phyloP scores from a whole-genome alignment of 53 echinoderm and acorn worm genomes.

The Temnopleurus reevesii region DNA sequence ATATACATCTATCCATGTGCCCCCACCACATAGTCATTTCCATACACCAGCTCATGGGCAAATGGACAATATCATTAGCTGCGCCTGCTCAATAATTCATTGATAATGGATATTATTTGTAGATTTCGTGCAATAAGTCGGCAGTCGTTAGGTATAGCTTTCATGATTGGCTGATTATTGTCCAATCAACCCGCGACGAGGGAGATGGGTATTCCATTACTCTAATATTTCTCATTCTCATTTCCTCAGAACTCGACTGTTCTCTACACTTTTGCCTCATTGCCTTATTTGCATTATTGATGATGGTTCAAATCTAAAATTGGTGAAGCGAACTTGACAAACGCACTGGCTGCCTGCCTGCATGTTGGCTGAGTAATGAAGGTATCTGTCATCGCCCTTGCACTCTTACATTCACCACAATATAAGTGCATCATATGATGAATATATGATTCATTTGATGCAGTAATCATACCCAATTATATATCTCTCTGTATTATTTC shows the following conservation, averaged over 20 bases:
- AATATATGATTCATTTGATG: too few species aligned
- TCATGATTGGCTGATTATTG: conserved; percentile 50
- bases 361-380: background rate
- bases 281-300: conserved; percentile 36
- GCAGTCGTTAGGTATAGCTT: conserved; percentile 33
- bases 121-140: conserved; percentile 41
- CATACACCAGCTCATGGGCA: background rate
- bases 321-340: background rate
- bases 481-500: too few species aligned
- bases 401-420: background rate
- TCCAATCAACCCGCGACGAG: conserved; percentile 29
- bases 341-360: background rate
- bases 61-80: conserved; percentile 47
- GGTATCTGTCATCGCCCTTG: background rate
- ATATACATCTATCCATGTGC: background rate
- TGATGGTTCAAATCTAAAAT: conserved; percentile 23
- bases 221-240: conserved; percentile 16
- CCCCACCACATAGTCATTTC: background rate
- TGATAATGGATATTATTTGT: conserved; percentile 48
- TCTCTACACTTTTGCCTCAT: conserved; percentile 14
- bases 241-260: conserved; percentile 9
- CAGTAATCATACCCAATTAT: too few species aligned
- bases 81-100: conserved; percentile 49
- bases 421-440: too few species aligned
- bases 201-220: conserved; percentile 45